phyloP scores from a whole-genome alignment of 2,797 vertebrate species.

The Malurus splendens region DNA sequence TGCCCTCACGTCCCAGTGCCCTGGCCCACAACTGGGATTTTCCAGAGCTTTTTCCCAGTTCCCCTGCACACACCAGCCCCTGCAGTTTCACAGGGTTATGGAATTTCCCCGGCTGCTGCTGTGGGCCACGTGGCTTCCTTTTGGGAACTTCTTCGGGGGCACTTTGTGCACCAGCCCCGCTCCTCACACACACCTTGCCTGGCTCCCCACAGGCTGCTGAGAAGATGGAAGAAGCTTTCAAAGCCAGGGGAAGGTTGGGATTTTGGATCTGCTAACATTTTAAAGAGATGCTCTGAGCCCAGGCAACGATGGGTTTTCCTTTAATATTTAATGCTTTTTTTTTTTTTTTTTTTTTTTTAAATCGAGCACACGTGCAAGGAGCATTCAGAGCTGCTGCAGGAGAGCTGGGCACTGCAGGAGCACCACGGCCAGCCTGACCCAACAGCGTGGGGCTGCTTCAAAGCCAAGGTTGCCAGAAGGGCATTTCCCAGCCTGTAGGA shows the following conservation, averaged over 20 bases:
- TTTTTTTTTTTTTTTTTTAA: not conserved
- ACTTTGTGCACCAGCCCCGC: not conserved
- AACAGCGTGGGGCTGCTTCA: not conserved
- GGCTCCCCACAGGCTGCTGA: rapidly evolving
- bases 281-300: not conserved
- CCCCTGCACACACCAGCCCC: rapidly evolving
- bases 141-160: rapidly evolving
- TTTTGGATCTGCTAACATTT: not conserved
- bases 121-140: not conserved
- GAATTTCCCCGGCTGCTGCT: not conserved
- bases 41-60: not conserved
- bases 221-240: not conserved
- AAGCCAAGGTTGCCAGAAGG: conserved; percentile 22
- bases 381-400: not conserved
- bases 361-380: not conserved
- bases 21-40: not conserved
- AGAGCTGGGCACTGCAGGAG: not conserved
- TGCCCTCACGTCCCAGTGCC: not conserved
- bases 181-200: not conserved
- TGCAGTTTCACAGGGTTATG: not conserved
- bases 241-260: not conserved
- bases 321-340: conserved; percentile 6
- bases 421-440: not conserved
- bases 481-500: not conserved
- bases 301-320: not conserved